phyloP scores from a whole-genome alignment of 2,888 invertebrate species.

The Drosophila peninsularis region DNA sequence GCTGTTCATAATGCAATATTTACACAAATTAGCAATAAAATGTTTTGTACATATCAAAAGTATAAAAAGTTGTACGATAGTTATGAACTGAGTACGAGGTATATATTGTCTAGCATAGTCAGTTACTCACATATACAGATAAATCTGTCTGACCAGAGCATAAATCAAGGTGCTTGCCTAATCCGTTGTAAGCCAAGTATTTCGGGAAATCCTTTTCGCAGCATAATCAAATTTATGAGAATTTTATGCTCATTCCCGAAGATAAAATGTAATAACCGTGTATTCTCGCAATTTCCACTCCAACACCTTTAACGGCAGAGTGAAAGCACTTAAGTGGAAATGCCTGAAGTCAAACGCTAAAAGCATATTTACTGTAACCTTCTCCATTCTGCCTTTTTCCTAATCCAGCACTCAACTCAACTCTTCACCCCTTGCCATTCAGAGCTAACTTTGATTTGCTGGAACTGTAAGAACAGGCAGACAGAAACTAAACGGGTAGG shows the following conservation, averaged over 20 bases:
- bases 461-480: conserved; percentile 10
- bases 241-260: conserved; percentile 68
- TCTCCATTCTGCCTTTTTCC: conserved; percentile 2
- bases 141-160: conserved; percentile 20
- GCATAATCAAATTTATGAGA: conserved; percentile 75
- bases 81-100: background rate
- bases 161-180: conserved; percentile 57
- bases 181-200: background rate
- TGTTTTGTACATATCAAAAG: background rate
- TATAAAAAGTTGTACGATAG: background rate
- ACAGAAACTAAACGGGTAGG: background rate
- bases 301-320: conserved; percentile 69
- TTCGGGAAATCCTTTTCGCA: conserved; percentile 20
- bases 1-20: background rate
- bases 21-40: background rate
- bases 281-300: conserved; percentile 61
- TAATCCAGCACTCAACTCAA: conserved; percentile 10
- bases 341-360: conserved; percentile 77
- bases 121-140: too few relatives aligned
- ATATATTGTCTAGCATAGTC: too few relatives aligned
- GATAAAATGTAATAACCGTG: conserved; percentile 76
- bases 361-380: conserved; percentile 67
- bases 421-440: conserved; percentile 20
- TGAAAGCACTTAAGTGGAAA: conserved; percentile 76
- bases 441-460: conserved; percentile 40